Percentiles rank a stretch among this genome's conserved stretches.
These are phyloP conservation scores for Papilio polytes DNA, from an alignment of 1,140 invertebrate species.

Conservation along the genomic window DNA sequence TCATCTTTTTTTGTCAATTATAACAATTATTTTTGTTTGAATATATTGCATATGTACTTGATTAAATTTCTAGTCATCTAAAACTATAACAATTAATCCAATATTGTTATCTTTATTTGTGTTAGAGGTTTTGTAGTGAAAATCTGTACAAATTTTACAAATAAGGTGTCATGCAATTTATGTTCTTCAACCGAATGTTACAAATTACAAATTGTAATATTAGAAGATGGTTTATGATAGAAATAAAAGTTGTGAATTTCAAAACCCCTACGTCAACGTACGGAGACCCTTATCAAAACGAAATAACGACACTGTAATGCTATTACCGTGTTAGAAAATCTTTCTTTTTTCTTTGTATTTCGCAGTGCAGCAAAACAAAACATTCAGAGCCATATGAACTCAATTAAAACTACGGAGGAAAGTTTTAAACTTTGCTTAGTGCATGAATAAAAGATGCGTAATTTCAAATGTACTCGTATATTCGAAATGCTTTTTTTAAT, in stretches of 20 bases:
- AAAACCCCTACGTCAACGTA: not conserved
- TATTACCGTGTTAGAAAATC: not conserved
- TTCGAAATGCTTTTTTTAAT: too few species aligned
- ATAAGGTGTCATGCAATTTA: too few species aligned
- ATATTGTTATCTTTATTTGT: too few species aligned
- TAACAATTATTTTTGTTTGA: too few species aligned
- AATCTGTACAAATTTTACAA: too few species aligned
- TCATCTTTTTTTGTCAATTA: too few species aligned
- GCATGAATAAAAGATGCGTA: not conserved
- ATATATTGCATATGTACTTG: too few species aligned
- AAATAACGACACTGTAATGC: not conserved
- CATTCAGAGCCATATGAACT: not conserved
- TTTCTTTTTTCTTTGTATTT: not conserved
- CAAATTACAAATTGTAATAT: too few species aligned
- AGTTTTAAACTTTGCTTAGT: not conserved
- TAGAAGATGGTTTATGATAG: not conserved
- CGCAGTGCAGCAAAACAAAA: not conserved
- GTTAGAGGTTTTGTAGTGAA: too few species aligned
- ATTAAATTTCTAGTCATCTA: too few species aligned
- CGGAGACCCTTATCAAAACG: not conserved
- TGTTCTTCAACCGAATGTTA: too few species aligned
- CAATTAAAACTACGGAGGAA: conserved; percentile 15
- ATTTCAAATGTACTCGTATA: not conserved
- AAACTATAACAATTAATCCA: too few species aligned
- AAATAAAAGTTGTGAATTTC: not conserved